A percentile compares a stretch with the other conserved stretches of the same genome.
Evolutionary conservation across 2,797 vertebrate species (phyloP).

Genomic region (Alosa sapidissima): DNA sequence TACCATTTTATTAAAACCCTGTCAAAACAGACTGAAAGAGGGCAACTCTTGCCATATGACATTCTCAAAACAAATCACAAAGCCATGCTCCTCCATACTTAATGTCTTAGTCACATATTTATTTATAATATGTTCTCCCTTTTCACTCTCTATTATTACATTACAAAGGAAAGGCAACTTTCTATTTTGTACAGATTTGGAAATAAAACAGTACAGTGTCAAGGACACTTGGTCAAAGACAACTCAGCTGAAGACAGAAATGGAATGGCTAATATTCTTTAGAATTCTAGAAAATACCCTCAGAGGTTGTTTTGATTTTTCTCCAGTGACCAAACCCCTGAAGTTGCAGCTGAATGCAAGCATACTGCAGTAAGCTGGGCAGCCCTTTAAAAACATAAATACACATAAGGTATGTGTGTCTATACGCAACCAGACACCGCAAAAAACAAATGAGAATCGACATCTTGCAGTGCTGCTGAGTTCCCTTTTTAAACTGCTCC

Average conservation of each 20-base stretch:
- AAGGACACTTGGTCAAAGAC: conserved; percentile 33
- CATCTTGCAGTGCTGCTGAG: neutral
- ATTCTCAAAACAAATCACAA: neutral
- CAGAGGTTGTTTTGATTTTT: neutral
- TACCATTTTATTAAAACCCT: conserved; percentile 3
- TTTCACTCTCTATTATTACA: neutral
- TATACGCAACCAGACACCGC: neutral
- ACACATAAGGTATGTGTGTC: neutral
- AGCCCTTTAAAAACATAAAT: conserved; percentile 8
- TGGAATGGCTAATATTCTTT: conserved; percentile 22
- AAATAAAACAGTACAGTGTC: conserved; percentile 31
- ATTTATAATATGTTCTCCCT: neutral
- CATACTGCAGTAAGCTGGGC: conserved; percentile 23
- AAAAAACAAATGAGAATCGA: neutral
- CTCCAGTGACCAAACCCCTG: neutral
- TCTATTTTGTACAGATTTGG: conserved; percentile 26
- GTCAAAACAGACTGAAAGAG: neutral
- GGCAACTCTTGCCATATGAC: neutral
- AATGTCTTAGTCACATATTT: neutral
- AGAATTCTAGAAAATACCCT: conserved; percentile 7
- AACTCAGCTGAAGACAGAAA: conserved; percentile 15
- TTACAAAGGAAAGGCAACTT: conserved; percentile 24
- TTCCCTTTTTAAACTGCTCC: conserved; percentile 2
- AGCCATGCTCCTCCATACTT: conserved; percentile 11
- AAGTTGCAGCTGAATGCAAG: neutral